Conservation (phyloP, 2,888 invertebrate genomes). For the Cantharis flavilabris region DNA sequence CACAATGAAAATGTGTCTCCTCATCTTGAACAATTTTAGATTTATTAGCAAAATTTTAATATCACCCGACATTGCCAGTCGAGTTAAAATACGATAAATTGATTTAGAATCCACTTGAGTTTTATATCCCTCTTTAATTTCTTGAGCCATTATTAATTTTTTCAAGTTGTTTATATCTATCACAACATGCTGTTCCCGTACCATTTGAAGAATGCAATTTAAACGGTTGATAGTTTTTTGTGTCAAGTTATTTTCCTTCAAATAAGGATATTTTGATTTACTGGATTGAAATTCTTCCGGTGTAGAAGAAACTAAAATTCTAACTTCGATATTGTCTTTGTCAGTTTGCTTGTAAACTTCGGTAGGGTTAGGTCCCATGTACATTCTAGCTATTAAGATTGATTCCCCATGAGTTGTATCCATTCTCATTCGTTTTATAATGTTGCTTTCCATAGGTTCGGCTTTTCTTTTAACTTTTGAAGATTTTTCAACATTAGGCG, state of each 20-base stretch:
- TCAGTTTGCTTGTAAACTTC: conserved; percentile 37
- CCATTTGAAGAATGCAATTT: conserved; percentile 64
- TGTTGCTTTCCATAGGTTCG: not conserved
- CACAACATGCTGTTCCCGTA: conserved; percentile 65
- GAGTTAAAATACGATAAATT: conserved; percentile 62
- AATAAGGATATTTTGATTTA: conserved; percentile 10
- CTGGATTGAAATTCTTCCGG: conserved; percentile 33
- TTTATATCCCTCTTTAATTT: conserved; percentile 56
- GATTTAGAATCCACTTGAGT: conserved; percentile 69
- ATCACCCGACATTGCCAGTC: conserved; percentile 62
- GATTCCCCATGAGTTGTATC: not conserved
- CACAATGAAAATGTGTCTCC: conserved; percentile 59
- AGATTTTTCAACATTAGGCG: not conserved
- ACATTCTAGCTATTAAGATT: not conserved
- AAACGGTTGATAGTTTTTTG: conserved; percentile 60
- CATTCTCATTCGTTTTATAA: not conserved
- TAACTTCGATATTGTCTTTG: conserved; percentile 48
- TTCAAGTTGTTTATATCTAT: conserved; percentile 60
- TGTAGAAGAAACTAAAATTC: conserved; percentile 48
- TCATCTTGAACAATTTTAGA: conserved; percentile 54
- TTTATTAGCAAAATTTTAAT: conserved; percentile 61
- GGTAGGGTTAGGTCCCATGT: conserved; percentile 44
- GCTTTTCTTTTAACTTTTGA: conserved; percentile 3
- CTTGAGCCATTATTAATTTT: conserved; percentile 56
- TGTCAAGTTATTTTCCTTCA: conserved; percentile 41